phyloP scores from a whole-genome alignment of 53 echinoderm and acorn worm species.

The Zoroaster sp. region DNA sequence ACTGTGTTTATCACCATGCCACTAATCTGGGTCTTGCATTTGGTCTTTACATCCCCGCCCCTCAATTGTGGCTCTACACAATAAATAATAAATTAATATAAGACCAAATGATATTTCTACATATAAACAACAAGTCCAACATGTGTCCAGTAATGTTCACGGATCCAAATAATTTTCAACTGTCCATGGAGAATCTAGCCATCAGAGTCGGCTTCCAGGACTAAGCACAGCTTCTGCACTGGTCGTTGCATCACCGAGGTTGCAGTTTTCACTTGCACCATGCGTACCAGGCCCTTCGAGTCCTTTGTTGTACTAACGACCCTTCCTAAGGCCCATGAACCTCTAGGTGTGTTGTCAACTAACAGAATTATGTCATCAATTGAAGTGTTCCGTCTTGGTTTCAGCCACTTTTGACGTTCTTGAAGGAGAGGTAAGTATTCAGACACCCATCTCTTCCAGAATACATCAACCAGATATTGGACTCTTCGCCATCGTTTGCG shows the following conservation, averaged over 20 bases:
- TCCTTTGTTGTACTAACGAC: not conserved
- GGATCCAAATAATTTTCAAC: not conserved
- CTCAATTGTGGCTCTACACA: conserved; percentile 3
- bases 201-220: not conserved
- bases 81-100: not conserved
- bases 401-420: conserved; percentile 37
- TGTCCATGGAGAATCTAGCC: not conserved
- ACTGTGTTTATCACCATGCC: too few species aligned
- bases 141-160: not conserved
- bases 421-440: conserved; percentile 64
- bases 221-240: not conserved
- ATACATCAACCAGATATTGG: conserved; percentile 43
- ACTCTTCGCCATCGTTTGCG: conserved; percentile 40
- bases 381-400: conserved; percentile 5
- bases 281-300: not conserved
- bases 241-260: not conserved
- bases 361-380: conserved; percentile 44
- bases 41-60: conserved; percentile 28
- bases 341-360: conserved; percentile 34
- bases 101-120: conserved; percentile 19
- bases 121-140: not conserved
- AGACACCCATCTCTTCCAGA: conserved; percentile 49
- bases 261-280: not conserved
- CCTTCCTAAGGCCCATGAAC: conserved; percentile 60
- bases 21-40: not conserved